Base-by-base conservation (phyloP, 2,113 vertebrate species). In the Hippocampus abdominalis region DNA sequence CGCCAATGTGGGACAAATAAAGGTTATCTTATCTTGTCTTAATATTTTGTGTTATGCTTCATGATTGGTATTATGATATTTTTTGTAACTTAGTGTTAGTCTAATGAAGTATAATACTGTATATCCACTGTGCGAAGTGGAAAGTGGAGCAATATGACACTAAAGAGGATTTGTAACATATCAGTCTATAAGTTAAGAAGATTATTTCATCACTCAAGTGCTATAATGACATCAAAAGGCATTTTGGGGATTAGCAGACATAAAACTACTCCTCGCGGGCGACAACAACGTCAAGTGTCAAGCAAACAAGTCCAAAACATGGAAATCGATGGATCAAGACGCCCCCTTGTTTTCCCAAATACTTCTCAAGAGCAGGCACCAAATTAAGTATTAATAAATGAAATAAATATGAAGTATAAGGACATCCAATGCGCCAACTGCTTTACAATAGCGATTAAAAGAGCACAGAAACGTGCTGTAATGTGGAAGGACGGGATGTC, bases 351-450 rank as follows among this genome's bases (percentile, higher is more conserved):
- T 36, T 74, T 64, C 70, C 69, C 46, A 75, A 76, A 76, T 56
- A 69, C 0, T 29, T 71, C 63, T 64, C 70, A 72, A 83, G 68
- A 71, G 66, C 65, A 68, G 75, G 67, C 74, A 25, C 70, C 64
- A 57, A 73, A 73, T 81, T 86, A 78, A 78, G 69, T 83, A 48
- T 73, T 86, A 84, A 88, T 88, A 77, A 85, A 83, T 81, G 54
- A 63, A 60, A 32, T 32, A 32, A 60, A 32, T 32, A 32, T 32
- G 15, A 66, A 80, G 84, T 85, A 48, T 82, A 68, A 73, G 71
- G 73, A 85, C 76, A 68, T 72, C 5, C 71, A 75, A 75, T 70
- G 68, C 72, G 64, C 25, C 20, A 29, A 42, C 39, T 12, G 60
- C 68, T 72, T 75, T 66, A 77, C 77, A 70, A 83, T 79, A 54